These are phyloP conservation scores for Clamator glandarius DNA, from an alignment of 2,797 vertebrate species.

Conservation along the genomic window DNA sequence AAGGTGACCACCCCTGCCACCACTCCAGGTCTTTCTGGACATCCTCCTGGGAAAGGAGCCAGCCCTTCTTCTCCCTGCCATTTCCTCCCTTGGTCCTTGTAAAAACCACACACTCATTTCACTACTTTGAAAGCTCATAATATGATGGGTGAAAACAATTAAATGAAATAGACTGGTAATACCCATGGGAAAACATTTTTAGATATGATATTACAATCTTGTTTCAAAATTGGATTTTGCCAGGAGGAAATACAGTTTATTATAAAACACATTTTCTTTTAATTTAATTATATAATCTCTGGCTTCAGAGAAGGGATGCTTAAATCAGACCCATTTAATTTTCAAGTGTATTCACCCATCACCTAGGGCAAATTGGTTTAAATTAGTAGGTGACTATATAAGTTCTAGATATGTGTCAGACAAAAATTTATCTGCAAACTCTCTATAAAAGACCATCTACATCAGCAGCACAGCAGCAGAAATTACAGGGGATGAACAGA, in stretches of 20 bases:
- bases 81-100: not conserved
- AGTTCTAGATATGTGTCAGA: conserved; percentile 28
- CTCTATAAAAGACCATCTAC: not conserved
- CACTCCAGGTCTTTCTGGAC: not conserved
- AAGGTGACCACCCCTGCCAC: not conserved
- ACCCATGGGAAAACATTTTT: conserved; percentile 71
- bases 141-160: conserved; percentile 65
- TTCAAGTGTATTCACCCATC: conserved; percentile 58
- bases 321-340: conserved; percentile 62
- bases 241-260: conserved; percentile 70
- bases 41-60: not conserved
- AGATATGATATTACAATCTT: conserved; percentile 62
- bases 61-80: not conserved
- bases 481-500: conserved; percentile 10
- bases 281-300: conserved; percentile 75
- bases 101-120: conserved; percentile 8
- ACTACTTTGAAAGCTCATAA: conserved; percentile 13
- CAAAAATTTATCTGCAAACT: conserved; percentile 29
- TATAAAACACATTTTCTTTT: conserved; percentile 70
- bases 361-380: conserved; percentile 42
- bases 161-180: conserved; percentile 60
- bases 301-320: conserved; percentile 58
- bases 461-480: not conserved
- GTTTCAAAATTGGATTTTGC: conserved; percentile 72
- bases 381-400: conserved; percentile 54